Evolutionary conservation across 2,113 vertebrate species (phyloP).

Genomic region (Polypterus bichir): DNA sequence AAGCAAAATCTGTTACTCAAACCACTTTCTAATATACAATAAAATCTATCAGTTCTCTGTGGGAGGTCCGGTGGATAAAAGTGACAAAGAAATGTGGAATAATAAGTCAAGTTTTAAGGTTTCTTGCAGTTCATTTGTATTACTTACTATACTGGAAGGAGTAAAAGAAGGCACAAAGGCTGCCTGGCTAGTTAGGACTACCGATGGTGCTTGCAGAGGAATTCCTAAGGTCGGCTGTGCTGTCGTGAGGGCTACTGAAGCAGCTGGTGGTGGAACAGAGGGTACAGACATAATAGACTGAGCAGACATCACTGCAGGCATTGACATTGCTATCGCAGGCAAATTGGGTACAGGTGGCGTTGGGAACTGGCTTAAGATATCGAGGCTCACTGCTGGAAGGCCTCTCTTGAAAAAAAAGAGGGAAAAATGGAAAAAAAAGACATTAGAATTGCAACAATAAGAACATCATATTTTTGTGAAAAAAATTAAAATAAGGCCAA

Average conservation of each 20-base stretch:
- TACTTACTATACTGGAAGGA: too few relatives aligned
- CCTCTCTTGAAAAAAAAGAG: conserved; percentile 58
- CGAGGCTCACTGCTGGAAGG: conserved; percentile 74
- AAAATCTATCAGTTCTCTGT: too few relatives aligned
- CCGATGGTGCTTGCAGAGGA: too few relatives aligned
- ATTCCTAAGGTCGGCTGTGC: conserved; percentile 38
- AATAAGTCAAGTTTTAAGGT: too few relatives aligned
- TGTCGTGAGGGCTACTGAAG: conserved; percentile 51
- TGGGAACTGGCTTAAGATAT: conserved; percentile 80
- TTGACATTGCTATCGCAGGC: conserved; percentile 62
- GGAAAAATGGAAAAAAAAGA: conserved; percentile 14
- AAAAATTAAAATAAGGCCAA: not conserved
- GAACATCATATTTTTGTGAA: not conserved
- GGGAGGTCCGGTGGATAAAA: too few relatives aligned
- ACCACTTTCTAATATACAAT: too few relatives aligned
- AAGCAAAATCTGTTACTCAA: too few relatives aligned
- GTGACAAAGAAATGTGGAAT: too few relatives aligned
- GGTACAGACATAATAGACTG: conserved; percentile 35
- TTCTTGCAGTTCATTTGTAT: too few relatives aligned
- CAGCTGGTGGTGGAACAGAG: conserved; percentile 12
- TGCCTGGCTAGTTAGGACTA: too few relatives aligned
- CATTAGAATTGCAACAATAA: too few relatives aligned
- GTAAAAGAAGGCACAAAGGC: too few relatives aligned
- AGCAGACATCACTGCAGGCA: conserved; percentile 45
- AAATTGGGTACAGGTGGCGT: conserved; percentile 81